A percentile compares a stretch with the other conserved stretches of the same genome.
Conservation (phyloP, 2,888 invertebrate genomes). For the Drosophila bunnanda region DNA sequence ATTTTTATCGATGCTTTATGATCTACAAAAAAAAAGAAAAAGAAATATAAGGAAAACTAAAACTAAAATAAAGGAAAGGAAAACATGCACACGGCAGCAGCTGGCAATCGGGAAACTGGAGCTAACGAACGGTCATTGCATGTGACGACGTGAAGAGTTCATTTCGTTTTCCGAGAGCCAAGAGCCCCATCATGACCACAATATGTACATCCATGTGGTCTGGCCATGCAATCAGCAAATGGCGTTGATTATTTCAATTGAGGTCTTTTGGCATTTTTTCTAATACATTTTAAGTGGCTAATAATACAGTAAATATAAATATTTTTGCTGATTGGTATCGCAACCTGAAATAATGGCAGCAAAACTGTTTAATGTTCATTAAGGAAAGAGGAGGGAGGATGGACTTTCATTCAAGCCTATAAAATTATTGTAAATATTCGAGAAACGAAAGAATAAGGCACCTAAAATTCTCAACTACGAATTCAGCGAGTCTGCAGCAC, state of each 20-base stretch:
- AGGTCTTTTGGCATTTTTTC: constrained; percentile 57
- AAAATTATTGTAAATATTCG: no score
- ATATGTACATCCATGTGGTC: constrained; percentile 8
- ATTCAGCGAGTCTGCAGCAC: neutral
- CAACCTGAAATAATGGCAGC: constrained; percentile 1
- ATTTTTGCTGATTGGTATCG: neutral
- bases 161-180: constrained; percentile 23
- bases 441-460: no score
- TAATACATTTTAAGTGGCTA: constrained; percentile 55
- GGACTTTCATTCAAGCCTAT: neutral
- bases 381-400: neutral
- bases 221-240: constrained; percentile 64
- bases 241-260: constrained; percentile 76
- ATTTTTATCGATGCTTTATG: constrained; percentile 72
- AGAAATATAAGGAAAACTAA: neutral
- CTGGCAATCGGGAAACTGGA: constrained; percentile 32
- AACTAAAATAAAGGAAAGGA: constrained; percentile 29
- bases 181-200: neutral
- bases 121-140: constrained; percentile 64
- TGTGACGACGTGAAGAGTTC: constrained; percentile 45
- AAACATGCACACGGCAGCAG: constrained; percentile 24
- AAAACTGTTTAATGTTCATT: neutral
- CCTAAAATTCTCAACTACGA: no score
- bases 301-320: constrained; percentile 21
- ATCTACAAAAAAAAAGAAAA: constrained; percentile 57